These are phyloP conservation scores for Sinopyrophorus schimmeli DNA, from an alignment of 2,888 invertebrate genomes.

Conservation along the genomic window DNA sequence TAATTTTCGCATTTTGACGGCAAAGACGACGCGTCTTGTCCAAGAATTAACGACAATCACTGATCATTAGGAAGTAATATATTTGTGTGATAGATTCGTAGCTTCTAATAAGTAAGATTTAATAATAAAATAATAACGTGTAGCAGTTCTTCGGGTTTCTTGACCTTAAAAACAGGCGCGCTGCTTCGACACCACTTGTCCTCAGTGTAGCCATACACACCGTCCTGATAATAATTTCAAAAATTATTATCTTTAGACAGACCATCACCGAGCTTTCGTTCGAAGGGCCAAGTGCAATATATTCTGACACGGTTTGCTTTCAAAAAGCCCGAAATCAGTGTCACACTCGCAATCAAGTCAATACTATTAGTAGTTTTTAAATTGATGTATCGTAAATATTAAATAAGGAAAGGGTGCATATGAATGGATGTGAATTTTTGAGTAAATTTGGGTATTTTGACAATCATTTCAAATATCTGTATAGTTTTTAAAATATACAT, in stretches of 20 bases:
- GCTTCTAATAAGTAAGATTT: conserved; percentile 15
- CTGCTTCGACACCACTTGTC: conserved; percentile 23
- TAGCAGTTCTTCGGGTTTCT: conserved; percentile 38
- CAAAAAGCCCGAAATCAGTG: conserved; percentile 23
- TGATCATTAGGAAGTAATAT: conserved; percentile 36
- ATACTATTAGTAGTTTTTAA: conserved; percentile 39
- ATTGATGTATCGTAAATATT: conserved; percentile 20
- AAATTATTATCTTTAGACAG: conserved; percentile 8
- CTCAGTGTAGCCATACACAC: conserved; percentile 38
- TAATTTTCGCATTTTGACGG: conserved; percentile 49
- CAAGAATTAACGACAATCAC: conserved; percentile 57
- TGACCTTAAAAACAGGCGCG: conserved; percentile 41
- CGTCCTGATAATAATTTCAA: conserved; percentile 41
- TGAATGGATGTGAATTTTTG: conserved; percentile 25
- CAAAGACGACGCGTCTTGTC: conserved; percentile 52
- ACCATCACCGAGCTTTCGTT: conserved; percentile 36
- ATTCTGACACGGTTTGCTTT: conserved; percentile 27
- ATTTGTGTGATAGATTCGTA: conserved; percentile 33
- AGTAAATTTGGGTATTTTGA: conserved; percentile 24
- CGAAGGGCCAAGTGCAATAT: conserved; percentile 47
- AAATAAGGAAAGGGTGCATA: conserved; percentile 15
- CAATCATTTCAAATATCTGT: conserved; percentile 26
- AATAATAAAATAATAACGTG: too few species aligned
- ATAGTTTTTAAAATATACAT: conserved; percentile 24
- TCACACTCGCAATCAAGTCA: conserved; percentile 49